Conservation (phyloP, 2,797 vertebrate genomes). For the Enoplosus armatus region DNA sequence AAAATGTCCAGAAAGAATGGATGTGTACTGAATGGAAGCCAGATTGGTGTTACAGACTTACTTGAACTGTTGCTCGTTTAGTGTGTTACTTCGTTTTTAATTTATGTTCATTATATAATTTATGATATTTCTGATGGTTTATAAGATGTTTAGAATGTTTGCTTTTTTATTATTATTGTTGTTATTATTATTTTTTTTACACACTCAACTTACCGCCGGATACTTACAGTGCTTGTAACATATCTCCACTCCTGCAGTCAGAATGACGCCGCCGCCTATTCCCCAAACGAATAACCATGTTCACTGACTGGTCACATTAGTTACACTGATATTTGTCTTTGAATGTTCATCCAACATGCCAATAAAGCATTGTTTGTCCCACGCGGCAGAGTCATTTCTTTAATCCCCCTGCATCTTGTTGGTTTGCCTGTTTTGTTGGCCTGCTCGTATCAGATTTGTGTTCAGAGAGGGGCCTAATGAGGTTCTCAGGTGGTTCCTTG, state of each 20-base stretch:
- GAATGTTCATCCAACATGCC: conserved; percentile 37
- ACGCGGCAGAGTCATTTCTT: conserved; percentile 1
- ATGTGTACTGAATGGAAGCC: conserved; percentile 10
- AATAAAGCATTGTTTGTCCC: conserved; percentile 68
- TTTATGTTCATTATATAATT: conserved; percentile 18
- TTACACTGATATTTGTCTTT: conserved; percentile 41
- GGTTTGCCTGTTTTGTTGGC: neutral
- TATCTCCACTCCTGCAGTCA: neutral
- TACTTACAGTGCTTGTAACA: conserved; percentile 8
- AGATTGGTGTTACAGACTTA: conserved; percentile 35
- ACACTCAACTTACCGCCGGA: neutral
- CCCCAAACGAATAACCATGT: conserved; percentile 1
- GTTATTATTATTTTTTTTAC: too few relatives aligned
- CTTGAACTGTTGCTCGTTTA: conserved; percentile 27
- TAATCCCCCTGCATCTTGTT: neutral
- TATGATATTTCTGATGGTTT: conserved; percentile 21
- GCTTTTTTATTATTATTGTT: too few relatives aligned
- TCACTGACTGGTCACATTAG: neutral
- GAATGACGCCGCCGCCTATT: neutral
- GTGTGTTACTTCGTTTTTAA: conserved; percentile 11
- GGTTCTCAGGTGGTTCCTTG: neutral
- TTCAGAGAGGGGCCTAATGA: neutral
- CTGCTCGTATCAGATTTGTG: neutral
- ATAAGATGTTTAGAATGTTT: conserved; percentile 21
- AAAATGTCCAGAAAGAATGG: neutral